Evolutionary conservation across 2,113 vertebrate species (phyloP).

Genomic region (Meles meles): DNA sequence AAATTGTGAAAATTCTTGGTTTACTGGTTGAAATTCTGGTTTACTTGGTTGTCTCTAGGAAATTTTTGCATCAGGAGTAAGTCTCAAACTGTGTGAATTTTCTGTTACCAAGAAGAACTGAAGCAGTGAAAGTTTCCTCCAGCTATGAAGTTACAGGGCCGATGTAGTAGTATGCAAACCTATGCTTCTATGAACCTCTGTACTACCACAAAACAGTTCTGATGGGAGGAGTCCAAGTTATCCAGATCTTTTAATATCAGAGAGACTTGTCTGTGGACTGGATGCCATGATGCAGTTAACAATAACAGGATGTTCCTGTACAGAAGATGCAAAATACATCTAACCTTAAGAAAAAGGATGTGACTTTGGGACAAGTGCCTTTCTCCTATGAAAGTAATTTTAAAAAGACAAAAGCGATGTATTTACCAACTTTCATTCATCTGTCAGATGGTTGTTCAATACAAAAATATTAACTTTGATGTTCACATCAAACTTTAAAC

Average conservation of each 20-base stretch:
- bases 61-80: constrained; percentile 38
- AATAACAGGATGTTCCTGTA: not conserved
- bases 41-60: not conserved
- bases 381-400: not conserved
- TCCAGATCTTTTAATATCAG: not conserved
- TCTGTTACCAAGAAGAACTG: not conserved
- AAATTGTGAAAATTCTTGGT: not conserved
- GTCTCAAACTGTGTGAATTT: not conserved
- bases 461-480: not conserved
- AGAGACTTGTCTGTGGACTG: not conserved
- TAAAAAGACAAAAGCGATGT: not conserved
- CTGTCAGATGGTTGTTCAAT: not conserved
- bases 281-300: not conserved
- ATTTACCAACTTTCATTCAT: not conserved
- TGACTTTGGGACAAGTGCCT: not conserved
- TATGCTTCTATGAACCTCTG: not conserved
- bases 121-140: not conserved
- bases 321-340: not conserved
- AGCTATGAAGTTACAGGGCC: not conserved
- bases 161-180: not conserved
- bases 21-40: not conserved
- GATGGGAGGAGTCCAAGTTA: not conserved
- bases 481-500: not conserved
- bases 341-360: not conserved
- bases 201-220: not conserved